Evolutionary conservation across 2,888 invertebrate genomes (phyloP).

Genomic region (Sclerodermus sp.): DNA sequence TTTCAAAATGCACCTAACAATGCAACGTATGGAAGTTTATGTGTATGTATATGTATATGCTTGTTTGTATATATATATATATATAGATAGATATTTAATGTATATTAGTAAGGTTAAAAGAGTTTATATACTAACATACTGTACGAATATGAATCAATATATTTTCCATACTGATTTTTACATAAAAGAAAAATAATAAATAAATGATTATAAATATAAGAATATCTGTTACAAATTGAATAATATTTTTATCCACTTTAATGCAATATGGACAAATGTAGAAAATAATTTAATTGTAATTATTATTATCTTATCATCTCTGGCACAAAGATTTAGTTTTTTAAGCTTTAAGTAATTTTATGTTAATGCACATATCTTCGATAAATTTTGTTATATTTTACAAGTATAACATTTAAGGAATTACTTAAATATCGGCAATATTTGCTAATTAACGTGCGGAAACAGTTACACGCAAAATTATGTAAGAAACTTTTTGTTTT

Average conservation of each 20-base stretch:
- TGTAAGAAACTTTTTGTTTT: not conserved
- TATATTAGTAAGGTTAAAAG: too few relatives aligned
- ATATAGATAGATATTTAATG: not conserved
- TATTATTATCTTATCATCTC: too few relatives aligned
- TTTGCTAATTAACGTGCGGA: too few relatives aligned
- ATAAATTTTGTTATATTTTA: too few relatives aligned
- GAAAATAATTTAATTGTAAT: not conserved
- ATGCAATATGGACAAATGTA: not conserved
- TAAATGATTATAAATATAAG: constrained; percentile 23
- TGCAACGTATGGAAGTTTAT: constrained; percentile 11
- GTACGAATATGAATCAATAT: constrained; percentile 14
- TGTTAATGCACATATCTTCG: too few relatives aligned
- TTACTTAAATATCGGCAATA: too few relatives aligned
- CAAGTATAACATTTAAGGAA: not conserved
- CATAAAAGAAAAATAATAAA: constrained; percentile 20
- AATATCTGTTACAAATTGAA: constrained; percentile 7
- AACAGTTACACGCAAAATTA: too few relatives aligned
- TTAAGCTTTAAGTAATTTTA: too few relatives aligned
- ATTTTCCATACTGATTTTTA: constrained; percentile 23
- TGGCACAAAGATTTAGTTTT: not conserved
- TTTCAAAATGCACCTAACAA: constrained; percentile 11
- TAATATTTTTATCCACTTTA: not conserved
- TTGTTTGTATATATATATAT: too few relatives aligned
- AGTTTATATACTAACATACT: constrained; percentile 5
- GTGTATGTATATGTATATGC: too few relatives aligned